Evolutionary conservation across 2,888 invertebrate species (phyloP).

Genomic region (Trachelus stipa): DNA sequence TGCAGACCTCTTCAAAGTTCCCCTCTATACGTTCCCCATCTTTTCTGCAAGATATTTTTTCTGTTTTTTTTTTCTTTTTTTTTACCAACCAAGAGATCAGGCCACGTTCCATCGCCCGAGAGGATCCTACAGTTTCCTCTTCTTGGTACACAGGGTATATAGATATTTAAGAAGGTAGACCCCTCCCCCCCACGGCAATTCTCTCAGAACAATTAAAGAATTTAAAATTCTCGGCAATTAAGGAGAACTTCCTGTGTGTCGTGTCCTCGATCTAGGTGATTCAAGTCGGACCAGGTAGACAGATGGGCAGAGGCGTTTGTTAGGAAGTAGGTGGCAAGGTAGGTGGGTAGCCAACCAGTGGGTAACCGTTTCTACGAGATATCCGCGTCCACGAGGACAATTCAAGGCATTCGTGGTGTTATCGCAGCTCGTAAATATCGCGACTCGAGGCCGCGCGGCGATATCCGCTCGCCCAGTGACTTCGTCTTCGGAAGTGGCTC

Average conservation of each 20-base stretch:
- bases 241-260: background rate
- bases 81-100: background rate
- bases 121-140: background rate
- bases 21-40: background rate
- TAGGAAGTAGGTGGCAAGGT: background rate
- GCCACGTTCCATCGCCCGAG: background rate
- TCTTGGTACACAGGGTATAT: background rate
- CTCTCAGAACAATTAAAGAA: background rate
- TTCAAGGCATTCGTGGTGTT: background rate
- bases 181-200: background rate
- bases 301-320: background rate
- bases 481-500: background rate
- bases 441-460: background rate
- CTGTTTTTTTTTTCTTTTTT: background rate
- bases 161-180: background rate
- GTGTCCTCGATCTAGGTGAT: background rate
- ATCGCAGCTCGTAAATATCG: conserved; percentile 8
- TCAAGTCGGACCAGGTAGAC: background rate
- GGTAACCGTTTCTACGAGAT: background rate
- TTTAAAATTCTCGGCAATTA: background rate
- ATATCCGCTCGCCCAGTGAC: conserved; percentile 1
- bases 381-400: background rate
- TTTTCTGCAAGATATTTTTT: background rate
- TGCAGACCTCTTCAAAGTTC: conserved; percentile 23
- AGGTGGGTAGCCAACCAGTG: background rate